Evolutionary conservation across 2,113 vertebrate genomes (phyloP).

Genomic region (Lates calcarifer): DNA sequence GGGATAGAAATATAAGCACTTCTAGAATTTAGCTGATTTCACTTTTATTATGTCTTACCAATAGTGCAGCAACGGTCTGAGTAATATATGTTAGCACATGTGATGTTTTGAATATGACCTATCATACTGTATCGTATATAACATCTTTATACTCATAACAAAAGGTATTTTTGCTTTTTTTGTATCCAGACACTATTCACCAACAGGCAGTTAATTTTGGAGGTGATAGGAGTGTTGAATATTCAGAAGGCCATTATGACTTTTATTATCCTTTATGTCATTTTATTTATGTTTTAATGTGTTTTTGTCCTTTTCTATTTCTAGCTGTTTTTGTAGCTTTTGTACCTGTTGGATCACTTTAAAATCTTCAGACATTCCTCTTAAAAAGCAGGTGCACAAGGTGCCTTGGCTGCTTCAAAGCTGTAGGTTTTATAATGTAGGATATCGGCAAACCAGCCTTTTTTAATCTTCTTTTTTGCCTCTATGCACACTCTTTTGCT

Average conservation of each 20-base stretch:
- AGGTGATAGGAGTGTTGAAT: slow-evolving; percentile 58
- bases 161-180: slow-evolving; percentile 83
- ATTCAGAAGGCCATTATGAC: slow-evolving; percentile 75
- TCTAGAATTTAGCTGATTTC: slow-evolving; percentile 88
- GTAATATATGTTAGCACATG: slow-evolving; percentile 94
- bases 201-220: slow-evolving; percentile 66
- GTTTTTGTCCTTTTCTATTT: slow-evolving; percentile 57
- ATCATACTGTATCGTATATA: slow-evolving; percentile 91
- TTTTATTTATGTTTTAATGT: slow-evolving; percentile 79
- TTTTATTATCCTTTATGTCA: slow-evolving; percentile 69
- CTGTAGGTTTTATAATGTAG: slow-evolving; percentile 60
- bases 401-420: slow-evolving; percentile 62
- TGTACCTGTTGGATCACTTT: slow-evolving; percentile 65
- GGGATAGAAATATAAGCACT: slow-evolving; percentile 90
- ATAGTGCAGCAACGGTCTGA: slow-evolving; percentile 91
- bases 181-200: slow-evolving; percentile 73
- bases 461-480: slow-evolving; percentile 30
- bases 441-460: slow-evolving; percentile 40
- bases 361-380: slow-evolving; percentile 74
- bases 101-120: slow-evolving; percentile 75
- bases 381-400: slow-evolving; percentile 54
- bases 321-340: slow-evolving; percentile 64
- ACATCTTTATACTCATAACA: slow-evolving; percentile 88
- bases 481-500: slow-evolving; percentile 58
- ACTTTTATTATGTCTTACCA: slow-evolving; percentile 83